phyloP scores from a whole-genome alignment of 2,888 invertebrate genomes.

The Drosophila infuscata region DNA sequence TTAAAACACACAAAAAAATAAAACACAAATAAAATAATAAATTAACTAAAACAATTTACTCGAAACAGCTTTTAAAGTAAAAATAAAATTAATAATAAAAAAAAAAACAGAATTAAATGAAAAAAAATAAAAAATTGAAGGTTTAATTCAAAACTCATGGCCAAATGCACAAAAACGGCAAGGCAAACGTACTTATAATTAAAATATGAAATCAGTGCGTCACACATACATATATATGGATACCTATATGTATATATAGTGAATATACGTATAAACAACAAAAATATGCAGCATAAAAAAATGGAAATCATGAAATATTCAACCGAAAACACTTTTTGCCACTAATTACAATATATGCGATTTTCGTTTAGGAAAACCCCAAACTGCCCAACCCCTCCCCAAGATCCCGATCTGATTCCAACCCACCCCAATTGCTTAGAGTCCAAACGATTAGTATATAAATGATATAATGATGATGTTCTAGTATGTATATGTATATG shows the following conservation, averaged over 20 bases:
- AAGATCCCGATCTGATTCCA: constrained; percentile 4
- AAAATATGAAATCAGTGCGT: constrained; percentile 51
- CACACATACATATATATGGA: constrained; percentile 35
- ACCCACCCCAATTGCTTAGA: constrained; percentile 25
- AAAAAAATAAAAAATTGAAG: constrained; percentile 37
- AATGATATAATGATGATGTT: constrained; percentile 50
- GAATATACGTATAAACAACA: constrained; percentile 1
- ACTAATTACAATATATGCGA: constrained; percentile 18
- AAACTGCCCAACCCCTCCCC: constrained; percentile 2
- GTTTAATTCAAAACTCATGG: constrained; percentile 73
- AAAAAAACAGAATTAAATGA: constrained; percentile 3
- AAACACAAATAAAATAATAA: constrained; percentile 17
- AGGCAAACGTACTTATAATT: constrained; percentile 67
- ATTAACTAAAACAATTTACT: constrained; percentile 54
- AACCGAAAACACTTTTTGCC: constrained; percentile 29
- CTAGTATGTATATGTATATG: constrained; percentile 61
- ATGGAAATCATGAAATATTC: constrained; percentile 25
- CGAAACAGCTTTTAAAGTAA: constrained; percentile 69
- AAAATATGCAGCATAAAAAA: constrained; percentile 18
- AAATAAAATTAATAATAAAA: constrained; percentile 25
- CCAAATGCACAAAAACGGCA: constrained; percentile 59
- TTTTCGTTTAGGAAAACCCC: constrained; percentile 25
- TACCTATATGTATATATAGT: constrained; percentile 27
- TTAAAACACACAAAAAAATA: constrained; percentile 20
- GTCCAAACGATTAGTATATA: constrained; percentile 47